These are phyloP conservation scores for Momotus momota DNA, from an alignment of 2,797 vertebrate genomes.

Conservation along the genomic window DNA sequence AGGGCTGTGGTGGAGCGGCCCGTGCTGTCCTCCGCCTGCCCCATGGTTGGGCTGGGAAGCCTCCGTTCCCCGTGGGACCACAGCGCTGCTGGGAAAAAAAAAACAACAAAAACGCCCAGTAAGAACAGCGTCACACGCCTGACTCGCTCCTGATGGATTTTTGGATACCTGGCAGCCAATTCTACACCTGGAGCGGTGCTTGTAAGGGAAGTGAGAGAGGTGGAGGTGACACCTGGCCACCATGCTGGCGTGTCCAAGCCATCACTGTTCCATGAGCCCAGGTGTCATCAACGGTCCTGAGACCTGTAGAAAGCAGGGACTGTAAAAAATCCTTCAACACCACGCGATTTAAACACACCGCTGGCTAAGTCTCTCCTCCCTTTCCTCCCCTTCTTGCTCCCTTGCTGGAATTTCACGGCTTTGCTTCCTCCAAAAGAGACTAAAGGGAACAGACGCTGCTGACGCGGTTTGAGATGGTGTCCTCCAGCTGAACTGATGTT, in stretches of 20 bases:
- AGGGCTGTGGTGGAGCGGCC: neutral
- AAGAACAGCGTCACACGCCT: accelerated
- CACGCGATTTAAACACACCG: accelerated
- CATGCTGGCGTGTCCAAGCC: accelerated
- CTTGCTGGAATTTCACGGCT: accelerated
- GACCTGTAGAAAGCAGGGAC: neutral
- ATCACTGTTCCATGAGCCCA: accelerated
- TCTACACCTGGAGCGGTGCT: accelerated
- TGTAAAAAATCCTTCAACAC: accelerated
- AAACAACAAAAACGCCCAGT: neutral
- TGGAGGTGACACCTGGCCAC: neutral
- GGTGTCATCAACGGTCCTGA: neutral
- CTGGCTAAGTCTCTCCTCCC: neutral
- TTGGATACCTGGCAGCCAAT: accelerated
- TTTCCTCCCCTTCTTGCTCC: too few relatives aligned
- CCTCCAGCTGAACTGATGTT: neutral
- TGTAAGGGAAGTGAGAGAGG: neutral
- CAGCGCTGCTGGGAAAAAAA: neutral
- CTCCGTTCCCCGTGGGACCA: neutral
- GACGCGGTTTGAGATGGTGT: accelerated
- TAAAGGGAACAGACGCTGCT: accelerated
- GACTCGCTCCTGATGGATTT: neutral
- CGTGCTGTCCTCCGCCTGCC: neutral
- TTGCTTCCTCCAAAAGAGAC: neutral
- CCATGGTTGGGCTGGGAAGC: neutral